Evolutionary conservation across 2,113 vertebrate genomes (phyloP), one percentile per base, ranked within the genome.

Genomic region (Upupa epops): DNA sequence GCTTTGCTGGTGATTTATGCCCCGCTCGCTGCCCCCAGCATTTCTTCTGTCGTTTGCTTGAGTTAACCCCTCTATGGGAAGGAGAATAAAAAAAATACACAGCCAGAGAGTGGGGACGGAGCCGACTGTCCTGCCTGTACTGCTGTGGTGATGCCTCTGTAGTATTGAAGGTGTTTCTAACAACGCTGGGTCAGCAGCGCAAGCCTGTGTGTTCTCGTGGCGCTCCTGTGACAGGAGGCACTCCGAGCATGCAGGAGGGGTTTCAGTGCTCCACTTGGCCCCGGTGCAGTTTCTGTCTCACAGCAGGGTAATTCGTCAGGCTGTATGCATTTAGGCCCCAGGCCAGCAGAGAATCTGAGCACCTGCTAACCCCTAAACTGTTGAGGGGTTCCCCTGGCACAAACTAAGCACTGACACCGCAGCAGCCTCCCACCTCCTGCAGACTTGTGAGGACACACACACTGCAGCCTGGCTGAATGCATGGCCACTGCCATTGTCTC

Each of bases 231-330:
- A 31, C 70, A 10, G 25, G 1, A 3, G 60, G 52, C 51, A 77
- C 46, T 25, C 0, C 2, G 56, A 77, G n/a, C 26, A 19, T 0
- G 0, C 34, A 64, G 58, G 10, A 76, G 24, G 5, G 2, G 8
- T 34, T 69, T 40, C 15, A 6, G 36, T 22, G 66, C 55, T 52
- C 28, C 1, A 2, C 61, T 59, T 20, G 29, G 56, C 31, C 63
- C 81, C 1, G 0, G 0, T 11, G 15, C 59, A 42, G 17, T 49
- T 69, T 29, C 45, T 31, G 24, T 29, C 69, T 63, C 3, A 0
- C 17, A 28, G 37, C 40, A 83, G n/a, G 36, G 61, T 54, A 2
- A 1, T 29, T 5, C 26, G 15, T 64, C 45, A 58, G 68, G 31
- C 60, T 74, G 52, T 16, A 19, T 3, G 3, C 25, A 1, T 42